phyloP scores from a whole-genome alignment of 2,113 vertebrate genomes.

The Lucifuga dentata region DNA sequence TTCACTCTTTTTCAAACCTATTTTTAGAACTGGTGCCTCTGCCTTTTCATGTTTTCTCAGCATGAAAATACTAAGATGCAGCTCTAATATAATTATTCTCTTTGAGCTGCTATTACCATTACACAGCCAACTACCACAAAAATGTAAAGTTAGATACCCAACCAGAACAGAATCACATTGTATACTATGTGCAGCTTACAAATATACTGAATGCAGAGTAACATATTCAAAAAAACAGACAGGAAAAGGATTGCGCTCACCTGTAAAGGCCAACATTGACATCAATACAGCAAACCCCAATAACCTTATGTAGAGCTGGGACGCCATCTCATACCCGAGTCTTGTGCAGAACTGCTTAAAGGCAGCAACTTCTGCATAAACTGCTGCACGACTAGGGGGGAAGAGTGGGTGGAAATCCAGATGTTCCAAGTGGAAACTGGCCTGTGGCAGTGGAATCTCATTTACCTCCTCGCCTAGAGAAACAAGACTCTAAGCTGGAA shows the following conservation, averaged over 20 bases:
- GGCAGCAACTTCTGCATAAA: constrained; percentile 30
- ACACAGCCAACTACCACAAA: neutral
- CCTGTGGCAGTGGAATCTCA: constrained; percentile 59
- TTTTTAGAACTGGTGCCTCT: neutral
- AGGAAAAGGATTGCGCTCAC: constrained; percentile 58
- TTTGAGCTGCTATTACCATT: neutral
- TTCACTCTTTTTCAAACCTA: neutral
- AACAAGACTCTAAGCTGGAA: constrained; percentile 29
- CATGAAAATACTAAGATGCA: neutral
- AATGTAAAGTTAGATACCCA: neutral
- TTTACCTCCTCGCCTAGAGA: constrained; percentile 47
- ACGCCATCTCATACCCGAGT: constrained; percentile 65
- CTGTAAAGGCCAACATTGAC: constrained; percentile 68
- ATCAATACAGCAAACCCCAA: constrained; percentile 62
- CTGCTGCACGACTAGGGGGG: constrained; percentile 12
- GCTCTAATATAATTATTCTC: neutral
- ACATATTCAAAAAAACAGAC: neutral
- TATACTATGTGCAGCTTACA: neutral
- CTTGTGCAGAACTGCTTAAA: constrained; percentile 34
- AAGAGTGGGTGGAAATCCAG: constrained; percentile 41
- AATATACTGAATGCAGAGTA: neutral
- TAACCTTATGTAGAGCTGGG: constrained; percentile 62
- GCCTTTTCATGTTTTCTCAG: neutral
- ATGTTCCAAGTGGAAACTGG: constrained; percentile 69
- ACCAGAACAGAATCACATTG: neutral